Conservation (phyloP, 2,888 invertebrate species). For the Tyria jacobaeae region DNA sequence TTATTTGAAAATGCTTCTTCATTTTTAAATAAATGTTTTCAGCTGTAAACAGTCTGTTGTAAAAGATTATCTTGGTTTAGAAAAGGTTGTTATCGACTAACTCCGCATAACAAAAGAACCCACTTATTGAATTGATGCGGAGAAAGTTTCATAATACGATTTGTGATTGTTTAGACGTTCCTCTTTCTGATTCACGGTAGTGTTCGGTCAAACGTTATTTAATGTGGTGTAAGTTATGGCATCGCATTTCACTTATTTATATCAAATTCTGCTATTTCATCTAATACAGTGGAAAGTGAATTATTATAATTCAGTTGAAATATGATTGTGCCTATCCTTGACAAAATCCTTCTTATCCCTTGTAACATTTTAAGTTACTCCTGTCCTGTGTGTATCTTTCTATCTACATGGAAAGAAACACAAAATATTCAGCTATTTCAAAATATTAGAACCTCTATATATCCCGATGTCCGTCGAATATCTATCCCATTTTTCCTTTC, state of each 20-base stretch:
- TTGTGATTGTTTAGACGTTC: constrained; percentile 33
- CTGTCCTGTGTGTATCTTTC: too few relatives aligned
- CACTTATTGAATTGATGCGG: constrained; percentile 31
- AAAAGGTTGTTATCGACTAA: constrained; percentile 20
- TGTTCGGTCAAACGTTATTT: constrained; percentile 5
- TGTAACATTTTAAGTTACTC: too few relatives aligned
- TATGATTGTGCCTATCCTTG: too few relatives aligned
- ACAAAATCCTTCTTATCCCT: too few relatives aligned
- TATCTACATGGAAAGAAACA: too few relatives aligned
- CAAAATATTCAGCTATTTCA: too few relatives aligned
- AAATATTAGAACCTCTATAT: too few relatives aligned
- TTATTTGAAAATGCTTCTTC: too few relatives aligned
- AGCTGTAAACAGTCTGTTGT: constrained; percentile 10
- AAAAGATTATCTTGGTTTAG: constrained; percentile 21
- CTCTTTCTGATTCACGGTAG: constrained; percentile 19
- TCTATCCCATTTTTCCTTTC: too few relatives aligned
- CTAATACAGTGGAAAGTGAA: too few relatives aligned
- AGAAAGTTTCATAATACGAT: constrained; percentile 27
- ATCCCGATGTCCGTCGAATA: too few relatives aligned
- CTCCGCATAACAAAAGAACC: constrained; percentile 24
- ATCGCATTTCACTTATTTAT: not conserved
- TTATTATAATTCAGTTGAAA: not conserved
- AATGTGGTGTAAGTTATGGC: constrained; percentile 1
- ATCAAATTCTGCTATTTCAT: not conserved
- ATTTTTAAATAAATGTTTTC: too few relatives aligned